These are phyloP conservation scores for Tenthredo scrophulariae DNA, from an alignment of 2,888 invertebrate genomes.

Conservation along the genomic window DNA sequence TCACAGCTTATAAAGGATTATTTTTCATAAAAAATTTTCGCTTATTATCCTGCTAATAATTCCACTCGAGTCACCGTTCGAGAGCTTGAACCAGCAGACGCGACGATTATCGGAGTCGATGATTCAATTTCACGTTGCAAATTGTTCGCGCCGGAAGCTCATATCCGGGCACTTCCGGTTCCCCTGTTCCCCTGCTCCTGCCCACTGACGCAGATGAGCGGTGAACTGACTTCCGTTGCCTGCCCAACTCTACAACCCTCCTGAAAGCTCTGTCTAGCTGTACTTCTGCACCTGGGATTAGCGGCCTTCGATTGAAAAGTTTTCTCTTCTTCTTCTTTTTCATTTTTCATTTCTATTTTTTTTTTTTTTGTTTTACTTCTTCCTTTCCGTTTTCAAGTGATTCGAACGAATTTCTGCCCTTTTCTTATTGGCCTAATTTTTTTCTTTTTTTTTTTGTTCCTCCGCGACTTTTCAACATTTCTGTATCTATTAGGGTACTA, in stretches of 20 bases:
- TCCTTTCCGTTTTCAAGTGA: not conserved
- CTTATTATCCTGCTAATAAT: slow-evolving; percentile 39
- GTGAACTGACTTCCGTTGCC: slow-evolving; percentile 73
- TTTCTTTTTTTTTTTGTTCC: not conserved
- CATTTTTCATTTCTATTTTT: not conserved
- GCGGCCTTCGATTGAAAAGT: slow-evolving; percentile 33
- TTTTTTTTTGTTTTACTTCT: not conserved
- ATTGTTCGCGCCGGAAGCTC: slow-evolving; percentile 93
- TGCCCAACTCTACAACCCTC: slow-evolving; percentile 46
- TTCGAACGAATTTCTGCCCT: not conserved
- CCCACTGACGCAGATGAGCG: slow-evolving; percentile 70
- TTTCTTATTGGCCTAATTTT: not conserved
- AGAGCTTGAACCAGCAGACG: slow-evolving; percentile 60
- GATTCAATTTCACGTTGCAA: slow-evolving; percentile 85
- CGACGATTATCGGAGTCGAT: slow-evolving; percentile 77
- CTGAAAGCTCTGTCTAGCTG: slow-evolving; percentile 51
- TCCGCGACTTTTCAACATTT: not conserved
- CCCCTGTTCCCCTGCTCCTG: slow-evolving; percentile 36
- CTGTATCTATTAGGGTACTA: too few relatives aligned
- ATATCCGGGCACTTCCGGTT: slow-evolving; percentile 85
- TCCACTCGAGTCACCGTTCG: slow-evolving; percentile 40
- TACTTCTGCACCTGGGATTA: slow-evolving; percentile 47
- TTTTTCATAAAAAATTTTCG: slow-evolving; percentile 31
- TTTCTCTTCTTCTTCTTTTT: not conserved
- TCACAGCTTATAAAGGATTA: not conserved